Base-by-base conservation (phyloP, 2,113 vertebrate genomes). In the Enhydra lutris region DNA sequence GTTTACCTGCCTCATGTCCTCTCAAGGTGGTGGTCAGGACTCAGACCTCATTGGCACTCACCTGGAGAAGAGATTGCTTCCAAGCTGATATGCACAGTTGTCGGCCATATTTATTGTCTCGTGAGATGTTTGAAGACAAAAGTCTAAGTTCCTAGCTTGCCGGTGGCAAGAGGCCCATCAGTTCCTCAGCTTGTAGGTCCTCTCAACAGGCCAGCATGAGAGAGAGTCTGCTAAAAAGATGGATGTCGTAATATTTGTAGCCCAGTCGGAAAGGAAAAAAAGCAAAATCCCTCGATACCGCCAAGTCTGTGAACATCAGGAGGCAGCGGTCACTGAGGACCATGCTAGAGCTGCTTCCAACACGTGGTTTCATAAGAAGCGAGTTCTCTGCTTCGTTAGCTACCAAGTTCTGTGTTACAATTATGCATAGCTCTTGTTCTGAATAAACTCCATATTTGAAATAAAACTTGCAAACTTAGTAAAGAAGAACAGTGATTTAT, bases 61-160 rank as follows among this genome's bases (percentile, higher is more conserved):
- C 1, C 2, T 13, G 20, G 24, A 34, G 2, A 36, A 74, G 15
- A 14, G 6, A 10, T 10, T 65, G 3, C 21, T 59, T 65, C 47
- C 34, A 42, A 12, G 29, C 29, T 29, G 20, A 61, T 15, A 23
- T 0, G 23, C 2, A 0, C 13, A 15, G 15, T 3, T 24, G 13
- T 13, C 29, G 13, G 29, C 4, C 23, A 4, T 26, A 26, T 23
- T 34, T 1, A 11, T 65, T 45, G 76, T 14, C 74, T 42, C 4
- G 1, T 61, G 59, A 13, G 6, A 3, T 84, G 4, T 50, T 34
- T 17, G 4, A 61, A 39, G 17, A 50, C 21, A 52, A 42, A 17
- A 15, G 23, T 31, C 47, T 21, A 24, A 26, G 50, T 7, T 26
- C 15, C 59, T n/a, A 59, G 36, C 13, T 59, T 36, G 78, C 50